Percentiles rank a stretch among this genome's conserved stretches.
Conservation (phyloP, 2,888 invertebrate genomes). For the Sipha maydis region DNA sequence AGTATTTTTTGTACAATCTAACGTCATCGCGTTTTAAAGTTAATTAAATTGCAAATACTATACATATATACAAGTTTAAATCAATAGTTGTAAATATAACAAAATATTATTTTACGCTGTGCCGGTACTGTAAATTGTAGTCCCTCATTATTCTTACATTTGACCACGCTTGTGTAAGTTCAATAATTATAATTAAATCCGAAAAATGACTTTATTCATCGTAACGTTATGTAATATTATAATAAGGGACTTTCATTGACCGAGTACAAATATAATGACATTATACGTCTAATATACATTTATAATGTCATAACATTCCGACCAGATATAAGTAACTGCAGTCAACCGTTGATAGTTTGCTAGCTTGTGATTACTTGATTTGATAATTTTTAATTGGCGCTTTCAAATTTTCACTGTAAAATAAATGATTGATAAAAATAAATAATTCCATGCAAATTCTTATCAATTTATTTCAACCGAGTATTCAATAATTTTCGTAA, state of each 20-base stretch:
- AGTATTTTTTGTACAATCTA: background rate
- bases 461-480: too few relatives aligned
- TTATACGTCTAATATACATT: too few relatives aligned
- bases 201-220: background rate
- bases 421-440: too few relatives aligned
- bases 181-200: slow-evolving; percentile 11
- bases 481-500: too few relatives aligned
- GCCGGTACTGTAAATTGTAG: background rate
- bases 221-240: background rate
- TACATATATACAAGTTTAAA: background rate
- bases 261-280: background rate
- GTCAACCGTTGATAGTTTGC: too few relatives aligned
- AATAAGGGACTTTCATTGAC: background rate
- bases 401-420: too few relatives aligned
- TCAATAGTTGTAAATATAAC: slow-evolving; percentile 39
- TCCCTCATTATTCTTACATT: background rate
- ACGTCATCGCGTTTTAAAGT: slow-evolving; percentile 21
- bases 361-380: too few relatives aligned
- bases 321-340: too few relatives aligned
- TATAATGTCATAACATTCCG: too few relatives aligned
- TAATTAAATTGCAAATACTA: slow-evolving; percentile 23
- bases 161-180: background rate
- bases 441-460: too few relatives aligned
- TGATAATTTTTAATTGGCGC: too few relatives aligned
- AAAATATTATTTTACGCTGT: slow-evolving; percentile 39